Evolutionary conservation across 2,797 vertebrate species (phyloP), one percentile per base, ranked within the genome.

Genomic region (Dallia pectoralis): DNA sequence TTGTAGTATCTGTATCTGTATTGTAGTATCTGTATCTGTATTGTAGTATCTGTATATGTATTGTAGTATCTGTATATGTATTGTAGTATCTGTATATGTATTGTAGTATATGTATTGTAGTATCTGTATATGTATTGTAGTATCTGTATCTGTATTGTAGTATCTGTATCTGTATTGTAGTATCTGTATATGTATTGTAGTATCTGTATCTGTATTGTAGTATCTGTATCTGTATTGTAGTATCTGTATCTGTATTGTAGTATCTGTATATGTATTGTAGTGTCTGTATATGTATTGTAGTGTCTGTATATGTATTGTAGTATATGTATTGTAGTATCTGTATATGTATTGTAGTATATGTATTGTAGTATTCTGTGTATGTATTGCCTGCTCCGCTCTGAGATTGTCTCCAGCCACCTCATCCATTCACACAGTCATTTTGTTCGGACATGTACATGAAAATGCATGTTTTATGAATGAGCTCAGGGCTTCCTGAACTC

Each of bases 401-500:
- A 71, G 82, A 72, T 73, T 77, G 79, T 77, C 77, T 63, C 68
- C 70, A 47, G 51, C 51, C 51, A 9, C 51, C 19, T 53, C 76
- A 70, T 47, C 30, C 67, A n/a, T 40, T 33, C 64, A 79, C 75
- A 65, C 67, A 80, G 68, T 76, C 76, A 71, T 53, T 53, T 53
- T 19, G 51, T 22, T 22, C 51, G 22, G n/a, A 62, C 53, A 49
- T 65, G 74, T 9, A 85, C 87, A 85, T 82, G 82, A 84, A 89
- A 88, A 89, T 82, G 87, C 87, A 88, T 91, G 85, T 91, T 91
- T 91, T 89, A 88, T 89, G 87, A 90, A 91, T 89, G 87, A 89
- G 82, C 84, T 84, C 74, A 86, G 78, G 76, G 84, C 74, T 81
- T 78, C 80, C 76, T 80, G 84, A 87, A 79, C 85, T 85, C 84